Conservation (phyloP, 2,113 vertebrate species). For the Saimiri boliviensis region DNA sequence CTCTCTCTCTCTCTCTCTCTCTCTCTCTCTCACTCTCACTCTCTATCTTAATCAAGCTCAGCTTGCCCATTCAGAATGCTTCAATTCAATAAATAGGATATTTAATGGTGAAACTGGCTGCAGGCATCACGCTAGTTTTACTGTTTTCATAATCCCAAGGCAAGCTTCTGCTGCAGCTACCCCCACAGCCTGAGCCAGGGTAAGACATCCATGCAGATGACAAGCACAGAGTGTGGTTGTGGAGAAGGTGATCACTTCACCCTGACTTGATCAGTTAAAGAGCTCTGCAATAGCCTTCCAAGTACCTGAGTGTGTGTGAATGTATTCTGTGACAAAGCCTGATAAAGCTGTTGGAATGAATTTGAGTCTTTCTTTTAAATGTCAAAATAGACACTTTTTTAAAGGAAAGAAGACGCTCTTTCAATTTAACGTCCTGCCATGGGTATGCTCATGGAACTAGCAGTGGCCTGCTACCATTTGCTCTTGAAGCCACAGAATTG, state of each 20-base stretch:
- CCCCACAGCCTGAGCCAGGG: background rate
- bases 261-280: background rate
- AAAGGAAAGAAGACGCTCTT: background rate
- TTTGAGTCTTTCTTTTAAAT: background rate
- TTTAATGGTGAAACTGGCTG: background rate
- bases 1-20: background rate
- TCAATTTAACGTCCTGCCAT: background rate
- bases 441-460: background rate
- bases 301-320: background rate
- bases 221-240: too few relatives aligned
- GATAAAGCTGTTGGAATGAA: background rate
- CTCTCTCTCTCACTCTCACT: background rate
- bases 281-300: constrained; percentile 68
- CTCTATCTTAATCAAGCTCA: constrained; percentile 36
- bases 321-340: constrained; percentile 52
- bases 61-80: background rate
- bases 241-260: background rate
- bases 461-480: background rate
- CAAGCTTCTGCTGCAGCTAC: background rate
- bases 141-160: background rate
- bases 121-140: constrained; percentile 35
- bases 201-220: too few relatives aligned
- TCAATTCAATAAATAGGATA: background rate
- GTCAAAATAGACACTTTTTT: background rate
- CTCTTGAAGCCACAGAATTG: background rate